Percentiles rank a stretch among this genome's conserved stretches.
phyloP scores from a whole-genome alignment of 1,140 invertebrate genomes.

The Brachionus manjavacas region DNA sequence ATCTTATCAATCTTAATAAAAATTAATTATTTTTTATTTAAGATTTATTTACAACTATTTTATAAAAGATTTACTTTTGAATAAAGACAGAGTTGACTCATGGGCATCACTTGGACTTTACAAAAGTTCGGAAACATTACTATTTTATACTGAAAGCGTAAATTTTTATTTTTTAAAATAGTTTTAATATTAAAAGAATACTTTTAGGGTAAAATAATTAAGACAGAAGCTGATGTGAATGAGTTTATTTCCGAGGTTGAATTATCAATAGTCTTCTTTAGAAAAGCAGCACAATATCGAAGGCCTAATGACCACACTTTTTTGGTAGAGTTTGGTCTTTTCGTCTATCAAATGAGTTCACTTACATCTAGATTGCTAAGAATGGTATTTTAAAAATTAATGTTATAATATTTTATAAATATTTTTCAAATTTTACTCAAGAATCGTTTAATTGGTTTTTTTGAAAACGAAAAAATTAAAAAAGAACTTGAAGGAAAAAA shows the following conservation, averaged over 20 bases:
- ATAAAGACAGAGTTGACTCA: conserved; percentile 24
- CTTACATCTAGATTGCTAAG: background rate
- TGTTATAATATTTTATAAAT: too few relatives aligned
- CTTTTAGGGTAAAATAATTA: background rate
- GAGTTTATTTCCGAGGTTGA: background rate
- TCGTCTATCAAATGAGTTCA: conserved; percentile 24
- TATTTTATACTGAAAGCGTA: conserved; percentile 10
- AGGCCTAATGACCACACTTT: background rate
- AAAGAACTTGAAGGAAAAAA: background rate
- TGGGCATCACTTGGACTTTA: conserved; percentile 16
- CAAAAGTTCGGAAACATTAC: background rate
- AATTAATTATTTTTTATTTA: background rate
- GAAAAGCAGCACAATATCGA: conserved; percentile 13
- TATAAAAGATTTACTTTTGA: conserved; percentile 8
- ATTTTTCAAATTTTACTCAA: background rate
- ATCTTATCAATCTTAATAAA: background rate
- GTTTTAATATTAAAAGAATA: background rate
- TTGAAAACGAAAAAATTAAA: background rate
- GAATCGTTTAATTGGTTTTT: background rate
- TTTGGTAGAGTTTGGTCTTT: conserved; percentile 20
- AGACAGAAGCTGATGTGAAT: background rate
- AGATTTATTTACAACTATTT: conserved; percentile 3
- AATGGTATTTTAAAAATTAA: background rate
- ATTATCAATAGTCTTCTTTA: conserved; percentile 8
- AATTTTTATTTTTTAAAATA: background rate